phyloP scores from a whole-genome alignment of 2,113 vertebrate genomes.

The Aramus guarauna region DNA sequence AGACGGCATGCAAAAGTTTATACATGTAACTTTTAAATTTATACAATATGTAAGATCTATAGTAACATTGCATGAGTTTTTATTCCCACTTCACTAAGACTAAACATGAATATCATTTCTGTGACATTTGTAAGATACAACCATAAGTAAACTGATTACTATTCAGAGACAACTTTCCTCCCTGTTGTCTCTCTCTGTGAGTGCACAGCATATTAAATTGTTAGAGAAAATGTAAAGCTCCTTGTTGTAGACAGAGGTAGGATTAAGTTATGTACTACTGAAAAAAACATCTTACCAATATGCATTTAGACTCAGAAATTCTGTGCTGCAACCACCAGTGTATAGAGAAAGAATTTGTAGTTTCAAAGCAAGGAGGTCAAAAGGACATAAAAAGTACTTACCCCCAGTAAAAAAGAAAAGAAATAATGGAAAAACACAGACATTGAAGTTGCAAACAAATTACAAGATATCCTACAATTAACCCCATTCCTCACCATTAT shows the following conservation, averaged over 20 bases:
- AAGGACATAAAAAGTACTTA: not conserved
- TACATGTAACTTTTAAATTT: not conserved
- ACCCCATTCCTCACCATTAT: accelerated
- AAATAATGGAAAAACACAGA: not conserved
- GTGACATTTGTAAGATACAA: not conserved
- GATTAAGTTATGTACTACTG: not conserved
- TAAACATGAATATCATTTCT: not conserved
- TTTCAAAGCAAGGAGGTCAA: not conserved
- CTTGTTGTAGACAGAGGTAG: not conserved
- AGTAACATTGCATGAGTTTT: not conserved
- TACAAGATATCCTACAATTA: not conserved
- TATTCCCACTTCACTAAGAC: not conserved
- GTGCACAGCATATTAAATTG: not conserved
- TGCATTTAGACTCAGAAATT: not conserved
- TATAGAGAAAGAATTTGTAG: not conserved
- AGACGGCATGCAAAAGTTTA: not conserved
- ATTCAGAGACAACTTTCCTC: not conserved
- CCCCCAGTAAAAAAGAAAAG: accelerated
- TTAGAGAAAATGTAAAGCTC: not conserved
- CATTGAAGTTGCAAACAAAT: not conserved
- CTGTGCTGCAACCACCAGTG: not conserved
- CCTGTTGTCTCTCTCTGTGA: not conserved
- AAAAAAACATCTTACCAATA: not conserved
- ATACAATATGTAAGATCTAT: not conserved
- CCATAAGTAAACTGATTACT: not conserved